These are phyloP conservation scores for Gadus chalcogrammus DNA, from an alignment of 2,113 vertebrate genomes.

Conservation along the genomic window DNA sequence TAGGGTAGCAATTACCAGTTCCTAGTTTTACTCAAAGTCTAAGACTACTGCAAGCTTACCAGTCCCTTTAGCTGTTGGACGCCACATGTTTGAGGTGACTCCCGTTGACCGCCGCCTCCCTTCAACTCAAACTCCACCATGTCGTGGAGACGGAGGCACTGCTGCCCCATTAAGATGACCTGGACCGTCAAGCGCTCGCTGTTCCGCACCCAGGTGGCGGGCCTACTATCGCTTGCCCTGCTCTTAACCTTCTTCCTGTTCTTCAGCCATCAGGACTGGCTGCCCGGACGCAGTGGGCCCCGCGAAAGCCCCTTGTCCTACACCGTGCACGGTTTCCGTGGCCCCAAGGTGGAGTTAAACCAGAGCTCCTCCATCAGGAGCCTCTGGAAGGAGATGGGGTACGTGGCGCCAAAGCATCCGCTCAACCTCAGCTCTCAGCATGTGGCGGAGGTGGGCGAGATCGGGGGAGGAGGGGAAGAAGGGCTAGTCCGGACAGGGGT, in stretches of 20 bases:
- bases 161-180: slow-evolving; percentile 94
- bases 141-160: slow-evolving; percentile 96
- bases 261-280: slow-evolving; percentile 91
- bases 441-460: slow-evolving; percentile 66
- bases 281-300: slow-evolving; percentile 80
- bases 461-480: slow-evolving; percentile 66
- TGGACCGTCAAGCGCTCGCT: slow-evolving; percentile 92
- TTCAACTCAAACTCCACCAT: slow-evolving; percentile 83
- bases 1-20: slow-evolving; percentile 3
- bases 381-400: slow-evolving; percentile 80
- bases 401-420: slow-evolving; percentile 78
- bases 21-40: slow-evolving; percentile 21
- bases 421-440: slow-evolving; percentile 82
- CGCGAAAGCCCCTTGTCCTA: slow-evolving; percentile 90
- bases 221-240: slow-evolving; percentile 86
- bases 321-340: slow-evolving; percentile 85
- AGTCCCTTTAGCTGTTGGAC: slow-evolving; percentile 59
- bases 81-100: slow-evolving; percentile 71
- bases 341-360: slow-evolving; percentile 83
- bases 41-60: slow-evolving; percentile 60
- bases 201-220: slow-evolving; percentile 88
- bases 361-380: slow-evolving; percentile 82
- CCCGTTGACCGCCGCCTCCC: slow-evolving; percentile 50
- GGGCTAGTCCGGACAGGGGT: slow-evolving; percentile 51
- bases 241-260: slow-evolving; percentile 89